Evolutionary conservation across 2,888 invertebrate species (phyloP).

Genomic region (Latrodectus elegans): DNA sequence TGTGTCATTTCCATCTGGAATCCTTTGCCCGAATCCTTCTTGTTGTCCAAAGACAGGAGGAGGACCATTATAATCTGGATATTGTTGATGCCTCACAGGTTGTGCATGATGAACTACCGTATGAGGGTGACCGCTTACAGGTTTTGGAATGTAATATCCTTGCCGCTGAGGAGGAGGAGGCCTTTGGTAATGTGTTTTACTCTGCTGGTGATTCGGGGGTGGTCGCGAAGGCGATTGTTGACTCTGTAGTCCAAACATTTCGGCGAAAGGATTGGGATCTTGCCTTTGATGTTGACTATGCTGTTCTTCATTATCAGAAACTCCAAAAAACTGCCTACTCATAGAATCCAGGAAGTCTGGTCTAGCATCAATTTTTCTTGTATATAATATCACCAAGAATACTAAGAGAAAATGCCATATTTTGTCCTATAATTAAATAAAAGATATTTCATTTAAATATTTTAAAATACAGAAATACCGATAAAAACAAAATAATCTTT

Average conservation of each 20-base stretch:
- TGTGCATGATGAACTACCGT: slow-evolving; percentile 5
- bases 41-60: slow-evolving; percentile 54
- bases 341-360: slow-evolving; percentile 57
- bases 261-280: slow-evolving; percentile 35
- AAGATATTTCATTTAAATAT: not conserved
- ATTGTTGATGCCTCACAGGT: slow-evolving; percentile 6
- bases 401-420: not conserved
- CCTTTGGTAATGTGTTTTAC: not conserved
- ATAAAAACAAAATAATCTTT: no score
- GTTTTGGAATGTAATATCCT: slow-evolving; percentile 50
- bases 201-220: not conserved
- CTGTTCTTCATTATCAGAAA: slow-evolving; percentile 12
- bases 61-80: slow-evolving; percentile 51
- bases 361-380: not conserved
- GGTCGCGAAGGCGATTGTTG: slow-evolving; percentile 21
- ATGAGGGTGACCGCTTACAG: slow-evolving; percentile 4
- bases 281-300: slow-evolving; percentile 17
- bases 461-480: no score
- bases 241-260: slow-evolving; percentile 55
- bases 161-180: slow-evolving; percentile 36
- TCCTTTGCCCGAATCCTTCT: slow-evolving; percentile 54
- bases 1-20: slow-evolving; percentile 49
- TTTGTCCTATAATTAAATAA: slow-evolving; percentile 19
- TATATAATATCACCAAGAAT: slow-evolving; percentile 17
- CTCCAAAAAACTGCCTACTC: slow-evolving; percentile 63